phyloP scores from a whole-genome alignment of 2,113 vertebrate genomes.

The Guaruba guarouba region DNA sequence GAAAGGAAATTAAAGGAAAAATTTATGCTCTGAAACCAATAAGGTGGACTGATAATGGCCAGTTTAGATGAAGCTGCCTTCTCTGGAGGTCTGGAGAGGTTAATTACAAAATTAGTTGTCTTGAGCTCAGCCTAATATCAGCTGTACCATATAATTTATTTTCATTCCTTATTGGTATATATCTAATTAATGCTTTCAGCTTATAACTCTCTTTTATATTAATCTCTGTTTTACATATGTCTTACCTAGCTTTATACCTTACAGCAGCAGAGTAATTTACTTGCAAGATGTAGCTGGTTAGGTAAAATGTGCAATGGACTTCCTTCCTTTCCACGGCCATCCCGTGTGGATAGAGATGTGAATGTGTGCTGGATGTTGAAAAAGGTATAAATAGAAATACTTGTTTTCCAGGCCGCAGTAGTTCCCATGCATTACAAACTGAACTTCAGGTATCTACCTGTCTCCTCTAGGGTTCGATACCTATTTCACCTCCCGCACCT shows the following conservation, averaged over 20 bases:
- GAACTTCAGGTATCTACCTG: neutral
- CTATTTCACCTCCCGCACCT: slow-evolving; percentile 89
- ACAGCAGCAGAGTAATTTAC: neutral
- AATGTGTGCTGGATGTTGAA: neutral
- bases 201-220: neutral
- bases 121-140: neutral
- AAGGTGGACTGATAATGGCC: neutral
- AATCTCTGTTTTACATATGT: neutral
- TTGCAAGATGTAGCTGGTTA: neutral
- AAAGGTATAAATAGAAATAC: accelerated
- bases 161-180: neutral
- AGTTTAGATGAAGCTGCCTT: neutral
- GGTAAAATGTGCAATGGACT: accelerated
- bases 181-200: neutral
- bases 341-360: accelerated
- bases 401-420: neutral
- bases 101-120: neutral
- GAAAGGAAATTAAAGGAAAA: neutral
- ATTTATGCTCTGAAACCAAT: too few relatives aligned
- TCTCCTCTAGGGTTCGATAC: slow-evolving; percentile 84
- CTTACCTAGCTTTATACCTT: neutral
- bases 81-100: neutral
- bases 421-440: accelerated
- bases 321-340: accelerated
- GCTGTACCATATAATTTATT: neutral